Percentiles rank a stretch among this genome's conserved stretches.
Evolutionary conservation across 2,888 invertebrate genomes (phyloP).

Genomic region (Chloroclysta siterata): DNA sequence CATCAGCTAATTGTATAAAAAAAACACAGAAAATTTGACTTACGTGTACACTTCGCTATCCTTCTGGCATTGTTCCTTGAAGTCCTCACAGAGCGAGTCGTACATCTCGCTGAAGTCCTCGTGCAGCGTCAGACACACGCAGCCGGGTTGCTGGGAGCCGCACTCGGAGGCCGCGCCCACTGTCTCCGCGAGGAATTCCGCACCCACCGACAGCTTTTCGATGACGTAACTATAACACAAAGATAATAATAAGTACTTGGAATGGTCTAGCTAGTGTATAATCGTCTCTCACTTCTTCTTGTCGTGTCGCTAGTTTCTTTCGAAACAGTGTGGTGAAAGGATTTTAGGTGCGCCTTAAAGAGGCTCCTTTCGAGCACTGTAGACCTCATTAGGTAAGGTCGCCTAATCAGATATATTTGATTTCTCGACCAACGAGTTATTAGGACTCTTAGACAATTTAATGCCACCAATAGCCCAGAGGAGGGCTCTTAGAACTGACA

Average conservation of each 20-base stretch:
- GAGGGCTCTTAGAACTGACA: too few relatives aligned
- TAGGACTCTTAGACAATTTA: too few relatives aligned
- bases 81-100: slow-evolving; percentile 55
- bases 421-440: too few relatives aligned
- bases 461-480: too few relatives aligned
- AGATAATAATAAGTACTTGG: neutral
- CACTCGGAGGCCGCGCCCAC: slow-evolving; percentile 49
- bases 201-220: slow-evolving; percentile 55
- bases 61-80: slow-evolving; percentile 49
- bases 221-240: slow-evolving; percentile 57
- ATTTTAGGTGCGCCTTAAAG: too few relatives aligned
- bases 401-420: too few relatives aligned
- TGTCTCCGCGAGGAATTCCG: slow-evolving; percentile 50
- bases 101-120: slow-evolving; percentile 50
- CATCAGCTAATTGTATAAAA: neutral
- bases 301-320: too few relatives aligned
- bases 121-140: slow-evolving; percentile 60
- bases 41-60: slow-evolving; percentile 30
- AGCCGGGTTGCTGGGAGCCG: slow-evolving; percentile 48
- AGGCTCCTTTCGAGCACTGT: too few relatives aligned
- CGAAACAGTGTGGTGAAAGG: too few relatives aligned
- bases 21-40: neutral
- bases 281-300: too few relatives aligned
- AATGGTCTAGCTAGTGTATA: too few relatives aligned
- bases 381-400: too few relatives aligned